These are phyloP conservation scores for Anthrax anthrax DNA, from an alignment of 2,888 invertebrate species.

Conservation along the genomic window DNA sequence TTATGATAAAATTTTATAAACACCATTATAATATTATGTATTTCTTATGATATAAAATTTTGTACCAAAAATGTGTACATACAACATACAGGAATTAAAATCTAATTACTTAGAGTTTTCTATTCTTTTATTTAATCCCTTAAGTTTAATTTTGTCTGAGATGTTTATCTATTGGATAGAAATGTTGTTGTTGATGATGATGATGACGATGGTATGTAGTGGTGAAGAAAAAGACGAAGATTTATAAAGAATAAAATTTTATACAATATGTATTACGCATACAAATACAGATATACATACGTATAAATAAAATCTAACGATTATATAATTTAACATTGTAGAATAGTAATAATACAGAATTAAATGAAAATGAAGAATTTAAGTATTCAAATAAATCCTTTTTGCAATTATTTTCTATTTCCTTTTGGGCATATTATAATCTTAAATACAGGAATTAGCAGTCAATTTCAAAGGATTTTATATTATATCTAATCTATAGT, in stretches of 20 bases:
- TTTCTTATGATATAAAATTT: too few species aligned
- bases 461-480: background rate
- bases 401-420: conserved; percentile 6
- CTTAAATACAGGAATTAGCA: background rate
- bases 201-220: too few species aligned
- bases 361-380: background rate
- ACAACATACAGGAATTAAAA: conserved; percentile 12
- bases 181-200: background rate
- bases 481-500: background rate
- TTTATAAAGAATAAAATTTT: too few species aligned
- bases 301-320: too few species aligned
- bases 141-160: background rate
- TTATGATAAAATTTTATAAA: too few species aligned
- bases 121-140: conserved; percentile 6
- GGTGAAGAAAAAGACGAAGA: too few species aligned
- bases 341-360: background rate
- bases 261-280: too few species aligned
- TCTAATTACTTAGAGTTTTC: conserved; percentile 13
- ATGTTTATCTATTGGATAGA: background rate
- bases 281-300: too few species aligned
- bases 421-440: background rate
- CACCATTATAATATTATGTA: too few species aligned
- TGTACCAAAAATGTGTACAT: too few species aligned
- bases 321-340: too few species aligned
- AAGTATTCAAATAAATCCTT: conserved; percentile 5